A percentile compares a stretch with the other conserved stretches of the same genome.
phyloP scores from a whole-genome alignment of 2,797 vertebrate species.

The Notolabrus celidotus region DNA sequence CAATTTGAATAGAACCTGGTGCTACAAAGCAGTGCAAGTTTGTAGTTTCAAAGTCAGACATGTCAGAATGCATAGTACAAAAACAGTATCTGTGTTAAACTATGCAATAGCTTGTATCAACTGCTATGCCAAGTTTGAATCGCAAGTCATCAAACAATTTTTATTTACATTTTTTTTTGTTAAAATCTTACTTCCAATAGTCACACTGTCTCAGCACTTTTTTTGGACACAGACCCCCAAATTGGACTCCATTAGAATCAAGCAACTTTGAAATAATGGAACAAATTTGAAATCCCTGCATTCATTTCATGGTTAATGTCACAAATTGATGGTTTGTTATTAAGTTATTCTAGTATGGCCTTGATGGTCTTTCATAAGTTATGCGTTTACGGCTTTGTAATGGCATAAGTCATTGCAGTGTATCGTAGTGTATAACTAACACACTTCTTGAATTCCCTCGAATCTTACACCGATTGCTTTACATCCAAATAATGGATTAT shows the following conservation, averaged over 20 bases:
- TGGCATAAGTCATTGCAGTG: conserved; percentile 40
- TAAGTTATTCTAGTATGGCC: conserved; percentile 45
- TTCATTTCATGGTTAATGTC: conserved; percentile 71
- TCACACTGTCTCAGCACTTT: conserved; percentile 44
- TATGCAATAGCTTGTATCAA: conserved; percentile 68
- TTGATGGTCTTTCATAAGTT: conserved; percentile 53
- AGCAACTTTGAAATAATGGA: conserved; percentile 56
- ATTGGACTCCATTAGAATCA: conserved; percentile 53
- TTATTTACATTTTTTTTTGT: conserved; percentile 71
- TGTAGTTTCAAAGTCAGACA: conserved; percentile 71
- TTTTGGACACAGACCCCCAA: conserved; percentile 50
- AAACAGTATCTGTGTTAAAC: conserved; percentile 66
- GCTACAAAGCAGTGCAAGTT: conserved; percentile 82
- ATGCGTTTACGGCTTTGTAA: conserved; percentile 41
- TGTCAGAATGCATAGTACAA: conserved; percentile 80
- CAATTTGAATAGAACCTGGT: conserved; percentile 70
- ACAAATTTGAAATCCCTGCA: conserved; percentile 78
- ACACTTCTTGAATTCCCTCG: conserved; percentile 35
- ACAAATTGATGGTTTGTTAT: conserved; percentile 59
- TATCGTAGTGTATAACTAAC: conserved; percentile 59
- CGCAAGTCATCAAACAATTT: conserved; percentile 53
- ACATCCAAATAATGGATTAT: conserved; percentile 68
- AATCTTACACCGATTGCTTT: conserved; percentile 54
- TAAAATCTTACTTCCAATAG: conserved; percentile 39
- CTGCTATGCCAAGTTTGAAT: conserved; percentile 55